phyloP scores from a whole-genome alignment of 2,113 vertebrate genomes.

The Datnioides undecimradiatus region DNA sequence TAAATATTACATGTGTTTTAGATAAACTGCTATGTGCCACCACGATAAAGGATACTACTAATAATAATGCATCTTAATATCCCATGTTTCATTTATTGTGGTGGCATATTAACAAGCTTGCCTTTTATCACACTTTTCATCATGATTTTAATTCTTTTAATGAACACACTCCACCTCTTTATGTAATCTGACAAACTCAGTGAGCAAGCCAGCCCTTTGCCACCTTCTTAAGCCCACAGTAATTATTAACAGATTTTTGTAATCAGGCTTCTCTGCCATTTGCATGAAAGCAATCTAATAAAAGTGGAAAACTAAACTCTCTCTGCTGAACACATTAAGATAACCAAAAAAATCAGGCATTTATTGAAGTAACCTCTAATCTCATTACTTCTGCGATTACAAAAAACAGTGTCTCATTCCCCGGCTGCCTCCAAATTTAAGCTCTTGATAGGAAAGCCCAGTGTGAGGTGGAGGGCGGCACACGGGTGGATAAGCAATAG shows the following conservation, averaged over 20 bases:
- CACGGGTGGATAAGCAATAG: slow-evolving; percentile 39
- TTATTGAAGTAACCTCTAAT: slow-evolving; percentile 65
- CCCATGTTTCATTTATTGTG: slow-evolving; percentile 10
- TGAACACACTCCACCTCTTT: slow-evolving; percentile 42
- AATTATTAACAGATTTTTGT: slow-evolving; percentile 68
- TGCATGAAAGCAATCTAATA: slow-evolving; percentile 63
- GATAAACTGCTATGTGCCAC: not conserved
- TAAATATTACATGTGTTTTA: not conserved
- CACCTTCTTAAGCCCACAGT: slow-evolving; percentile 52
- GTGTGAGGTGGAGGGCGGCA: slow-evolving; percentile 39
- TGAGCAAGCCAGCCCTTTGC: slow-evolving; percentile 28
- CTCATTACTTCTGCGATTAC: slow-evolving; percentile 58
- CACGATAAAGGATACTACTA: not conserved
- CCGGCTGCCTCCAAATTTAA: slow-evolving; percentile 52
- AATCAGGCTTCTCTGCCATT: slow-evolving; percentile 50
- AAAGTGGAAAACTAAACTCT: slow-evolving; percentile 61
- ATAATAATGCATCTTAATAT: slow-evolving; percentile 15
- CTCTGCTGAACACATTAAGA: slow-evolving; percentile 51
- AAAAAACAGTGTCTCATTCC: slow-evolving; percentile 36
- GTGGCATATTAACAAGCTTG: not conserved
- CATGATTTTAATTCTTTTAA: slow-evolving; percentile 52
- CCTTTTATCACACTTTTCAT: slow-evolving; percentile 36
- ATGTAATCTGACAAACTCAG: slow-evolving; percentile 47
- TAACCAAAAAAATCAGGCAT: slow-evolving; percentile 35
- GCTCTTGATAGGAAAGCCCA: slow-evolving; percentile 32